Base-by-base conservation (phyloP, 2,888 invertebrate genomes). In the Asteroscopus sphinx region DNA sequence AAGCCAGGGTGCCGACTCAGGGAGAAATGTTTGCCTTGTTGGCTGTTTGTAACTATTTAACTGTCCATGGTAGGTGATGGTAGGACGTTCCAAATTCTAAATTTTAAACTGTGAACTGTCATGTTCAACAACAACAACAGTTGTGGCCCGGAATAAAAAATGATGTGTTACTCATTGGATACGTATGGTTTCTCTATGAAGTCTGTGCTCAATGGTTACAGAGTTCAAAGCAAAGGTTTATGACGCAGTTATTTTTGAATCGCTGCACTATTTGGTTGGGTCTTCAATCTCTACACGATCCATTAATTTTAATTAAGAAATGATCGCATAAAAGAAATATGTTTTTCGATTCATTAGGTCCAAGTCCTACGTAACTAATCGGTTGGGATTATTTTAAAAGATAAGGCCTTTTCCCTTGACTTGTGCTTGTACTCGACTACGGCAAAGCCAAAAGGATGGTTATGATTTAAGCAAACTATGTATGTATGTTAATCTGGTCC, bases 1-100 rank as follows among this genome's bases (percentile, higher is more conserved):
- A 45, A 64, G 91, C 91, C 91, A 91, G 84, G 71, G 67, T 76
- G 75, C 60, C 62, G 47, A 69, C 47, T 73, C 74, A 59, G 74
- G 61, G 72, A 74, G 74, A 74, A 67, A 59, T 61, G 60, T 68
- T 78, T 76, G 77, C 81, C 79, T 77, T 81, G 79, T 83, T 80
- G 79, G 79, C 81, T 80, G 77, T 78, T 68, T 79, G 75, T 74
- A 69, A 73, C 69, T 68, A 69, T 76, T 68, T 68, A 67, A 69
- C 80, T 80, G 73, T 83, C 77, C 85, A 84, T 81, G 83, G 82
- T 49, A 52, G 54, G 54, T n/a, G n/a, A n/a, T n/a, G n/a, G n/a
- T n/a, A n/a, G n/a, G n/a, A n/a, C 49, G 73, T 81, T 79, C 76
- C 68, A 77, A 74, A 77, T 81, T 75, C 61, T 65, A 75, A 55